Conservation (phyloP, 2,888 invertebrate genomes). For the Troilus luridus region DNA sequence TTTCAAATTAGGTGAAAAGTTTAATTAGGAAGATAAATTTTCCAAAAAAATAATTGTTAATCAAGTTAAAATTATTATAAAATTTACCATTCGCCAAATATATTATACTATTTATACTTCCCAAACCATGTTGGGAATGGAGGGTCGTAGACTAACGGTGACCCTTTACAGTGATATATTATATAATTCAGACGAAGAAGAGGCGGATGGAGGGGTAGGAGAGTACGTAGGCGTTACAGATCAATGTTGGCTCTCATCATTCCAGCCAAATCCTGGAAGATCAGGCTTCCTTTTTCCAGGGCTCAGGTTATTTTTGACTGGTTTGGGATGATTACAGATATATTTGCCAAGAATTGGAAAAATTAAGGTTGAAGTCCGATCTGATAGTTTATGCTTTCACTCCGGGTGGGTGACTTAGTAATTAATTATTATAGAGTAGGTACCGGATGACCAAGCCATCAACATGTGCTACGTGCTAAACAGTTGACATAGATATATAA, state of each 20-base stretch:
- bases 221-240: constrained; percentile 32
- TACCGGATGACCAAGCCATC: too few species aligned
- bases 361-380: not conserved
- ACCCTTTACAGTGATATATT: not conserved
- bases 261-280: constrained; percentile 25
- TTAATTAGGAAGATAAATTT: too few species aligned
- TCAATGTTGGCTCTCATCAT: constrained; percentile 9
- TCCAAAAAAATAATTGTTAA: too few species aligned
- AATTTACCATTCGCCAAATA: too few species aligned
- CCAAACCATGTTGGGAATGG: not conserved
- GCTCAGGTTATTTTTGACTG: not conserved
- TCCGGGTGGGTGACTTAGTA: too few species aligned
- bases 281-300: not conserved
- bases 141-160: not conserved
- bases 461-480: too few species aligned
- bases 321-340: not conserved
- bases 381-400: not conserved
- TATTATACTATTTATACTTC: not conserved
- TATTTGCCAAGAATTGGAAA: not conserved
- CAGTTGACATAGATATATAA: too few species aligned
- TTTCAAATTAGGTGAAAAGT: too few species aligned
- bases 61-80: too few species aligned
- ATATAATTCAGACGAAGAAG: not conserved
- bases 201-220: not conserved
- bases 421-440: too few species aligned